Conservation (phyloP, 2,888 invertebrate species). For the Harpagoxenus sublaevis region DNA sequence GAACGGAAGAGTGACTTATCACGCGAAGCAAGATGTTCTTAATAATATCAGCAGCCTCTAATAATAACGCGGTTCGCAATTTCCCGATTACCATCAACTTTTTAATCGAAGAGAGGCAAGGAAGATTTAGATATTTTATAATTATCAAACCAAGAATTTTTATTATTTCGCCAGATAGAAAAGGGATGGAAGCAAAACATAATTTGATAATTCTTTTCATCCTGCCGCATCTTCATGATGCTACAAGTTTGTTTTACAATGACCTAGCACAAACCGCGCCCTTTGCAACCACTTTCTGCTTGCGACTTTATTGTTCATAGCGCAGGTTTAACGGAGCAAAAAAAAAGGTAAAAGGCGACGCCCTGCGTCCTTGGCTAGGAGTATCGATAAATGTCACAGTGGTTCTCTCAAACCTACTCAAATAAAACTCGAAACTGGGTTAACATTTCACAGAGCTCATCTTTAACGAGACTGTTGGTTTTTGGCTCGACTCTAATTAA, state of each 20-base stretch:
- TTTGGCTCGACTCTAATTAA: constrained; percentile 55
- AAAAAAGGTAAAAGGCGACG: constrained; percentile 68
- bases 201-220: constrained; percentile 14
- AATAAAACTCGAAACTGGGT: constrained; percentile 74
- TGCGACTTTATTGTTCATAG: constrained; percentile 59
- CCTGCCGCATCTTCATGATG: background rate
- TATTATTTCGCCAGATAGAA: background rate
- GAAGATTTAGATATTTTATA: background rate
- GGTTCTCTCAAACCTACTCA: constrained; percentile 63
- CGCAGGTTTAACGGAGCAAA: constrained; percentile 57
- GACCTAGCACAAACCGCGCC: constrained; percentile 49
- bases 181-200: background rate
- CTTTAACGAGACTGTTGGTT: constrained; percentile 59
- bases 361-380: constrained; percentile 65
- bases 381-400: constrained; percentile 73
- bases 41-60: constrained; percentile 40
- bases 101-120: background rate
- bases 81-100: constrained; percentile 20
- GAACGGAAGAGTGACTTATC: constrained; percentile 40
- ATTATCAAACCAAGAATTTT: background rate
- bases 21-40: constrained; percentile 14
- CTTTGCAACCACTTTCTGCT: constrained; percentile 50
- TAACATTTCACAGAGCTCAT: constrained; percentile 59
- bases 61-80: constrained; percentile 26
- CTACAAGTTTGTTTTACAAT: constrained; percentile 46